A percentile compares a stretch with the other conserved stretches of the same genome.
Evolutionary conservation across 2,797 vertebrate genomes (phyloP).

Genomic region (Rhabdophis nuchalis): DNA sequence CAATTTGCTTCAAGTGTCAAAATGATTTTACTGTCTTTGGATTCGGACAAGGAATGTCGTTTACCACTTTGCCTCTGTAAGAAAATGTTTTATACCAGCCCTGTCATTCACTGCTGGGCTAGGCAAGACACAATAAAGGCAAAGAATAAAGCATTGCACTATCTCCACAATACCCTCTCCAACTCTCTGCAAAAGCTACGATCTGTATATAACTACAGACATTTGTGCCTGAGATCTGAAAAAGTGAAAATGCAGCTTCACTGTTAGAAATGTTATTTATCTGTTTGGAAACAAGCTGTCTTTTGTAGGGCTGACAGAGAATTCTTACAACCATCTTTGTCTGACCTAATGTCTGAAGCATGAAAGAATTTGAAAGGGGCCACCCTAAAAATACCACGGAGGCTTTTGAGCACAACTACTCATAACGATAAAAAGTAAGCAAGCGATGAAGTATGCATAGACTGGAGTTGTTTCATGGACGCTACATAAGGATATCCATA

Average conservation of each 20-base stretch:
- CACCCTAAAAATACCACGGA: slow-evolving; percentile 47
- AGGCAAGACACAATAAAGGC: neutral
- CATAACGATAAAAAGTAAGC: slow-evolving; percentile 40
- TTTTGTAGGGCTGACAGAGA: slow-evolving; percentile 61
- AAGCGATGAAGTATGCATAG: slow-evolving; percentile 46
- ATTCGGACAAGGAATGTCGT: neutral
- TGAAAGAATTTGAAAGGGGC: slow-evolving; percentile 51
- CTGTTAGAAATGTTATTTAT: slow-evolving; percentile 7
- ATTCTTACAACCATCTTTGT: slow-evolving; percentile 52
- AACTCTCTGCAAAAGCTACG: neutral
- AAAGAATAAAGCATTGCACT: neutral
- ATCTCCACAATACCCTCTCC: neutral
- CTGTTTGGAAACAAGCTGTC: slow-evolving; percentile 60
- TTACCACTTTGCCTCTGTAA: neutral
- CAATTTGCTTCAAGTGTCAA: neutral
- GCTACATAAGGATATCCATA: slow-evolving; percentile 35
- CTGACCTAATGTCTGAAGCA: slow-evolving; percentile 51
- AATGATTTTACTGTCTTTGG: neutral
- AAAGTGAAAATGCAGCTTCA: neutral
- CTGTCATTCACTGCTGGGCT: neutral
- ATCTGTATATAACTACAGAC: neutral
- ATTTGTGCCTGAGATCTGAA: neutral
- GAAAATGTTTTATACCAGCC: neutral
- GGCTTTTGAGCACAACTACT: slow-evolving; percentile 52
- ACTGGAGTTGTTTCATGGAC: slow-evolving; percentile 10